phyloP scores from a whole-genome alignment of 2,797 vertebrate species.

The Podargus strigoides region DNA sequence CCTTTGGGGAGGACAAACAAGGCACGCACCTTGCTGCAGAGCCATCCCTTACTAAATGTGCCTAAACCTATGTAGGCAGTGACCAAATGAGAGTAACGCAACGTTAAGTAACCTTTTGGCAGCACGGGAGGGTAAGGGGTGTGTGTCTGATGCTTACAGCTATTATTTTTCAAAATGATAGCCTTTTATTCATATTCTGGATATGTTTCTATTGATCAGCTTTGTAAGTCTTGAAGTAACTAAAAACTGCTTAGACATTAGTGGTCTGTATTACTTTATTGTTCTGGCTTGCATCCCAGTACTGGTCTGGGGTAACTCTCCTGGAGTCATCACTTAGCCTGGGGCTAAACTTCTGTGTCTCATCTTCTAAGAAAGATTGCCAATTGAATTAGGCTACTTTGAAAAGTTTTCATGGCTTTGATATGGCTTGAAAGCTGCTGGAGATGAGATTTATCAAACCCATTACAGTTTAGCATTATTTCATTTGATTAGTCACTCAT shows the following conservation, averaged over 20 bases:
- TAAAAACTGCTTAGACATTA: not conserved
- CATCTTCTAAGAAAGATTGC: slow-evolving; percentile 10
- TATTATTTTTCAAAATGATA: not conserved
- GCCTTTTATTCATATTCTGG: not conserved
- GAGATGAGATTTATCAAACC: slow-evolving; percentile 50
- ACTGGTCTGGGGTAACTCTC: slow-evolving; percentile 12
- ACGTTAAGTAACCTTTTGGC: not conserved
- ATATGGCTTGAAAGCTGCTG: slow-evolving; percentile 62
- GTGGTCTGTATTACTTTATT: not conserved
- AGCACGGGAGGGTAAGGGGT: not conserved
- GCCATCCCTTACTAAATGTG: not conserved
- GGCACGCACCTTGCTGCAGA: not conserved
- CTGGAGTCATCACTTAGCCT: not conserved
- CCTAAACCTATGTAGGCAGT: not conserved
- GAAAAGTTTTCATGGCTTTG: slow-evolving; percentile 71
- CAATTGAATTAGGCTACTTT: slow-evolving; percentile 66
- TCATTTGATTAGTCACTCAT: slow-evolving; percentile 40
- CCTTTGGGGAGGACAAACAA: not conserved
- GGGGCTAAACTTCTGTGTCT: not conserved
- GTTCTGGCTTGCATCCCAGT: not conserved
- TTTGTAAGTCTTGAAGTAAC: not conserved
- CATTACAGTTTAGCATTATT: slow-evolving; percentile 50
- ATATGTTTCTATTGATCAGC: not conserved
- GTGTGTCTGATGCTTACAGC: not conserved
- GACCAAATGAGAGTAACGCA: not conserved